phyloP scores from a whole-genome alignment of 2,888 invertebrate genomes.

The Eupithecia abbreviata region DNA sequence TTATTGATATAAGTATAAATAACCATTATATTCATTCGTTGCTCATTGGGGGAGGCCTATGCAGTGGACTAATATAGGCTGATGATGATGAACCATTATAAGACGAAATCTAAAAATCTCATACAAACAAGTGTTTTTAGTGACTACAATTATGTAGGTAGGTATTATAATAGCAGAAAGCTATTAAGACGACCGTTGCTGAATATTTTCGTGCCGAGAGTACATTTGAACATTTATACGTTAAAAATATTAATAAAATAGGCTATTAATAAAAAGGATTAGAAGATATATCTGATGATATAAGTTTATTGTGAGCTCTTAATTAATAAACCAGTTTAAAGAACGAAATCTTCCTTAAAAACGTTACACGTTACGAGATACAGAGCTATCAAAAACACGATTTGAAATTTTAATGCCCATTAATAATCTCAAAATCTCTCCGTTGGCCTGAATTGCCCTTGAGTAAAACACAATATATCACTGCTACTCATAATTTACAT shows the following conservation, averaged over 20 bases:
- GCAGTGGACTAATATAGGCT: no score
- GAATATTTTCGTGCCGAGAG: background rate
- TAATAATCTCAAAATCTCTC: constrained; percentile 33
- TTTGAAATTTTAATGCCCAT: constrained; percentile 16
- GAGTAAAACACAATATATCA: constrained; percentile 42
- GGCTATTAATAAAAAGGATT: background rate
- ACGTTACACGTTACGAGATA: background rate
- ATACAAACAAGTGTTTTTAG: background rate
- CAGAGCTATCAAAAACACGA: constrained; percentile 16
- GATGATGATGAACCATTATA: no score
- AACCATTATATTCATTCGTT: no score
- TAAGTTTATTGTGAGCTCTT: constrained; percentile 18
- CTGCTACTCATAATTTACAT: constrained; percentile 52
- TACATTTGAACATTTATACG: background rate
- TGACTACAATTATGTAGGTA: background rate
- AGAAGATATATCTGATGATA: background rate
- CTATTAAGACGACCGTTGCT: background rate
- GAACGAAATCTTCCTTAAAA: background rate
- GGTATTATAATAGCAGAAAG: background rate
- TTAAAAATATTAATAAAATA: background rate
- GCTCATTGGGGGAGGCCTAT: no score
- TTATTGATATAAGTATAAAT: no score
- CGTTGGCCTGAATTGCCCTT: constrained; percentile 34
- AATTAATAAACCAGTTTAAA: constrained; percentile 15
- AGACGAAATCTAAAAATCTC: background rate